A percentile compares a stretch with the other conserved stretches of the same genome.
These are phyloP conservation scores for Stenotaenia linearis DNA, from an alignment of 2,888 invertebrate species.

Conservation along the genomic window DNA sequence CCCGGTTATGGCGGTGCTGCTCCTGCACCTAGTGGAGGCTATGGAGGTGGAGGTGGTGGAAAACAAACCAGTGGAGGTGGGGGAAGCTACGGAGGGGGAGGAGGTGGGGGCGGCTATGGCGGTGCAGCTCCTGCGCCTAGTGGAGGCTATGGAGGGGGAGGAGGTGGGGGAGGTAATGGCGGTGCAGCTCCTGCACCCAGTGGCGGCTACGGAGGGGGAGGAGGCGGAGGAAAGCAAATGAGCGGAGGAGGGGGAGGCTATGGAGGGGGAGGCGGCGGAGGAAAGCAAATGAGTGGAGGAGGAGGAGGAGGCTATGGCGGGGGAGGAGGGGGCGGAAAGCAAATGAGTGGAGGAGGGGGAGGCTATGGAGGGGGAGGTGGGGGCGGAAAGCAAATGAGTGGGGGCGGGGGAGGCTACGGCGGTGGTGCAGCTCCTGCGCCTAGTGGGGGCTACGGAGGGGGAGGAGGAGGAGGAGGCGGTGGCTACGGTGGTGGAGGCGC, in stretches of 20 bases:
- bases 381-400: background rate
- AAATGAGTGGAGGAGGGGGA: too few species aligned
- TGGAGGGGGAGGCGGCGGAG: background rate
- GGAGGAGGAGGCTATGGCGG: background rate
- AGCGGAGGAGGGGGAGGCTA: background rate
- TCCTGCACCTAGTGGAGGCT: too few species aligned
- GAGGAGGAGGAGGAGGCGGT: conserved; percentile 24
- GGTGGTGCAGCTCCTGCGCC: too few species aligned
- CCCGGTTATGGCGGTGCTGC: too few species aligned
- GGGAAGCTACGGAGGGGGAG: background rate
- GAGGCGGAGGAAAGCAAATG: background rate
- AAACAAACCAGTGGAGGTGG: too few species aligned
- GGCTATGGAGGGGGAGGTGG: background rate
- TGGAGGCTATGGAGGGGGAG: conserved; percentile 23
- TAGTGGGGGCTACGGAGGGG: conserved; percentile 11
- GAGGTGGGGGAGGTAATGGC: conserved; percentile 1
- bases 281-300: background rate
- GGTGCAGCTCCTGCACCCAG: background rate
- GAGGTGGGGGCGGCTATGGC: background rate
- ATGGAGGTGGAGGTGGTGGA: background rate
- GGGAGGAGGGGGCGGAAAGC: background rate
- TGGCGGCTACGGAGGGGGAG: background rate
- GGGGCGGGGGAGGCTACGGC: too few species aligned
- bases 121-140: too few species aligned
- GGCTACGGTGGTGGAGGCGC: conserved; percentile 26